Conservation (phyloP, 1,140 invertebrate species). For the Musca domestica region DNA sequence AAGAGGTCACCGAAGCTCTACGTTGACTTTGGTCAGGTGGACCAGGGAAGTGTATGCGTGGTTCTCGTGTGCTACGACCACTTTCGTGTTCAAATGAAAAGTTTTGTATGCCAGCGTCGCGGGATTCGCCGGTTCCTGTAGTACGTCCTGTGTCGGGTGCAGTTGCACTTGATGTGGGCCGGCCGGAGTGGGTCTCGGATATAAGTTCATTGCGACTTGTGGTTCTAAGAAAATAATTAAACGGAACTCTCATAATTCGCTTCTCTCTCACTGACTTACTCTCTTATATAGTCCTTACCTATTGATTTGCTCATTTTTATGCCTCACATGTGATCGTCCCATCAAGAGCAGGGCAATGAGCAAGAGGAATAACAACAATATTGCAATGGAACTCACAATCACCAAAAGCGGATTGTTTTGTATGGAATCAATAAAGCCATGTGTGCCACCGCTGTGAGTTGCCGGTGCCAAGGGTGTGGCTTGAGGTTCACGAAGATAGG, state of each 20-base stretch:
- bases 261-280: constrained; percentile 4
- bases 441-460: constrained; percentile 61
- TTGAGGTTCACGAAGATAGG: constrained; percentile 65
- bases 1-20: constrained; percentile 43
- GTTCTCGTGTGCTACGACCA: constrained; percentile 2
- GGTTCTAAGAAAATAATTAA: constrained; percentile 27
- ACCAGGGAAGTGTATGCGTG: constrained; percentile 42
- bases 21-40: constrained; percentile 33
- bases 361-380: constrained; percentile 63
- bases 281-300: not conserved
- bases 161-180: constrained; percentile 40
- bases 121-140: constrained; percentile 30
- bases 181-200: constrained; percentile 42
- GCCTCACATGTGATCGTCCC: constrained; percentile 59
- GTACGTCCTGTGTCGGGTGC: constrained; percentile 34
- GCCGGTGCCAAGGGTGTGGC: constrained; percentile 63
- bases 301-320: constrained; percentile 43
- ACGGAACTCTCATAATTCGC: no score
- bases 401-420: constrained; percentile 49
- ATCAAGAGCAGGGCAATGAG: constrained; percentile 63
- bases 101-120: constrained; percentile 43
- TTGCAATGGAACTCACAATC: constrained; percentile 56
- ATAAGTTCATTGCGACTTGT: constrained; percentile 47
- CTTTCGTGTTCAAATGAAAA: constrained; percentile 42
- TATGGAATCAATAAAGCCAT: constrained; percentile 63